Conservation (phyloP, 2,113 vertebrate species). For the Burhinus oedicnemus region DNA sequence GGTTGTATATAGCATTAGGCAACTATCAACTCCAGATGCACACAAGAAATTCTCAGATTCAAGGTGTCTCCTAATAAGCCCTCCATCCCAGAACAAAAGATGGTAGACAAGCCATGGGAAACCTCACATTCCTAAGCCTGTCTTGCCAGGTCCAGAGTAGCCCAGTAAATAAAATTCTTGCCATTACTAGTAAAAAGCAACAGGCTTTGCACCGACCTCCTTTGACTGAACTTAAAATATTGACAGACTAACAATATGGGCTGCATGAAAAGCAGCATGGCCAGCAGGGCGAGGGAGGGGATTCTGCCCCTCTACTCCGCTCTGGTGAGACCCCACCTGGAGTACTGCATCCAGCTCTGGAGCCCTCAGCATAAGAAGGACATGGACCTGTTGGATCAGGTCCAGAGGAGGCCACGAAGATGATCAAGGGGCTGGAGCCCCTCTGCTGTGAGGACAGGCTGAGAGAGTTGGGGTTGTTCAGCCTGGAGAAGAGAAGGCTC, state of each 20-base stretch:
- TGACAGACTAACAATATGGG: background rate
- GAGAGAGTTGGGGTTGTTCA: background rate
- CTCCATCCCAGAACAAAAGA: background rate
- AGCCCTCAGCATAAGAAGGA: background rate
- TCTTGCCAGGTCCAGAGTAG: background rate
- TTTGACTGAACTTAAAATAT: background rate
- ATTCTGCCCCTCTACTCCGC: background rate
- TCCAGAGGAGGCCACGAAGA: background rate
- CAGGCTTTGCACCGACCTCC: background rate
- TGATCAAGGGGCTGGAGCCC: no score
- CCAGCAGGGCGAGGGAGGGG: background rate
- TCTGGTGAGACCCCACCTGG: background rate
- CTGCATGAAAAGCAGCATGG: background rate
- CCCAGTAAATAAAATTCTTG: background rate
- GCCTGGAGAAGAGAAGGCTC: background rate
- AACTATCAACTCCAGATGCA: background rate
- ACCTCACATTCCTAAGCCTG: background rate
- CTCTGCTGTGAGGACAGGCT: background rate
- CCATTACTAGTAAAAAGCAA: background rate
- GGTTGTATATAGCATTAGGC: background rate
- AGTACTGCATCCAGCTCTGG: background rate
- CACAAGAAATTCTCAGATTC: background rate
- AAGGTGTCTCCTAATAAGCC: background rate
- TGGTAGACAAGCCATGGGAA: background rate
- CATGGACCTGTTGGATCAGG: background rate